These are phyloP conservation scores for Erythrocebus patas DNA, from an alignment of 2,113 vertebrate species.

Conservation along the genomic window DNA sequence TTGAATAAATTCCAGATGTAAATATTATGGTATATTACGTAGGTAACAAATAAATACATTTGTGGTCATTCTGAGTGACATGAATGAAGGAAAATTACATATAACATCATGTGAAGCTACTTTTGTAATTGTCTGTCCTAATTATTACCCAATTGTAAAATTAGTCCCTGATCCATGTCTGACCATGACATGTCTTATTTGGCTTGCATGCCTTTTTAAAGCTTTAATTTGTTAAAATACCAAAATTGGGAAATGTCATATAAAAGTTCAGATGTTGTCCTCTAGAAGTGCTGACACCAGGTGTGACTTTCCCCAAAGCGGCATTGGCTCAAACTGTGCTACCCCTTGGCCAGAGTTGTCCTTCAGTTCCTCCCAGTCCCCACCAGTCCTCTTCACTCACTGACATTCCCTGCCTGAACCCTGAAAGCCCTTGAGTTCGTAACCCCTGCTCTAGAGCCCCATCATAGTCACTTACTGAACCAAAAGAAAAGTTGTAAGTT, in stretches of 20 bases:
- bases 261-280: not conserved
- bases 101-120: conserved; percentile 3
- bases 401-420: not conserved
- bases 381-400: not conserved
- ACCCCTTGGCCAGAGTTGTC: not conserved
- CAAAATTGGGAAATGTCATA: not conserved
- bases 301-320: not conserved
- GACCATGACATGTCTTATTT: not conserved
- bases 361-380: not conserved
- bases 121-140: not conserved
- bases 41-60: not conserved
- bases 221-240: not conserved
- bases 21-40: not conserved
- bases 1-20: conserved; percentile 12
- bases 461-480: not conserved
- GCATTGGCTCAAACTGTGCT: not conserved
- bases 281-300: not conserved
- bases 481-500: not conserved
- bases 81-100: not conserved
- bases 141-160: not conserved
- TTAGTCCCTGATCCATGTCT: not conserved
- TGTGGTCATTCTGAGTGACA: not conserved
- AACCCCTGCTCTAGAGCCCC: not conserved
- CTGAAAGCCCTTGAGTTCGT: not conserved
- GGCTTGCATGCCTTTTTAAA: not conserved